Conservation (phyloP, 2,888 invertebrate genomes). For the Alsophila aescularia region DNA sequence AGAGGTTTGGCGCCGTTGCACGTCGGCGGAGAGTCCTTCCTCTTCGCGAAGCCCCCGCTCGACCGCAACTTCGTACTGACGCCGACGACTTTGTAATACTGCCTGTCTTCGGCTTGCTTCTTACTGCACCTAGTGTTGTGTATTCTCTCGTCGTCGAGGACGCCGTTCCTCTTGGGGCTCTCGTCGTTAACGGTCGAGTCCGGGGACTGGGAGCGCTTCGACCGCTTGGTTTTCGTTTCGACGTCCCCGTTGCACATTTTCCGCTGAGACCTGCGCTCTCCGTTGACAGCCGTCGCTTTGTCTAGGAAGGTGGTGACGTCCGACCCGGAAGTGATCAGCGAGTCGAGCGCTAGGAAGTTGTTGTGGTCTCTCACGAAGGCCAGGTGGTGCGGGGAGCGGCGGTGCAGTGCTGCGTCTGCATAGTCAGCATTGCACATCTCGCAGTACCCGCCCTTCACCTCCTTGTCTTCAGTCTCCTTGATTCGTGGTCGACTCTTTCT, state of each 20-base stretch:
- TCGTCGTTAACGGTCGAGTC: slow-evolving; percentile 60
- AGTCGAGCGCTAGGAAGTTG: slow-evolving; percentile 90
- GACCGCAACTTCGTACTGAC: slow-evolving; percentile 88
- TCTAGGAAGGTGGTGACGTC: slow-evolving; percentile 89
- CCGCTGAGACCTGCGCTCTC: slow-evolving; percentile 68
- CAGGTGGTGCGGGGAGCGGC: slow-evolving; percentile 89
- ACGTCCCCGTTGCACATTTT: slow-evolving; percentile 71
- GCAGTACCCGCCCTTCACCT: slow-evolving; percentile 87
- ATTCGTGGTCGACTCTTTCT: slow-evolving; percentile 77
- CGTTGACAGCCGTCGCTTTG: slow-evolving; percentile 76
- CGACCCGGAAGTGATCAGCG: slow-evolving; percentile 86
- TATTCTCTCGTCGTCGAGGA: slow-evolving; percentile 60
- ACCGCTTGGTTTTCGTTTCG: slow-evolving; percentile 56
- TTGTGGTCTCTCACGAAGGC: slow-evolving; percentile 89
- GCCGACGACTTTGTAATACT: slow-evolving; percentile 90
- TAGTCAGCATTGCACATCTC: slow-evolving; percentile 92
- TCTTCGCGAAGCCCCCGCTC: slow-evolving; percentile 75
- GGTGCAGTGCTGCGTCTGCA: slow-evolving; percentile 87
- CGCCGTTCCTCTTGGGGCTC: slow-evolving; percentile 57
- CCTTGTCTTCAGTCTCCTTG: slow-evolving; percentile 74
- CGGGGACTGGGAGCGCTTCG: slow-evolving; percentile 62
- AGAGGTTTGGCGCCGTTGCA: slow-evolving; percentile 84
- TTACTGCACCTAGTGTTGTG: slow-evolving; percentile 70
- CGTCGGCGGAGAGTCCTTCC: slow-evolving; percentile 71
- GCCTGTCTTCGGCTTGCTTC: slow-evolving; percentile 61